A percentile compares a stretch with the other conserved stretches of the same genome.
phyloP scores from a whole-genome alignment of 1,140 invertebrate genomes.

The Cephus cinctus region DNA sequence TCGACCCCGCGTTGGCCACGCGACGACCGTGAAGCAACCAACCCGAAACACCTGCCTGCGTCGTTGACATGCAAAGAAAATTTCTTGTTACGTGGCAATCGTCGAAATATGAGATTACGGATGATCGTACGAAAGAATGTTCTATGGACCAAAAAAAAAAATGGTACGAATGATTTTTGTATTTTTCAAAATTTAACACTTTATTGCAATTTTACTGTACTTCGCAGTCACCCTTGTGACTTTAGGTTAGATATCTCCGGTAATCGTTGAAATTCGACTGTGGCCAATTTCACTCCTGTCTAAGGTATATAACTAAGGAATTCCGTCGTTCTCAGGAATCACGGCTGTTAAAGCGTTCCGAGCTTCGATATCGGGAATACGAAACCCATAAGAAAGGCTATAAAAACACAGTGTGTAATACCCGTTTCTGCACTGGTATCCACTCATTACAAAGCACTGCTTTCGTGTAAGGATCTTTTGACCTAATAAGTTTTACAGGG shows the following conservation, averaged over 20 bases:
- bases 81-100: too few relatives aligned
- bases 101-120: too few relatives aligned
- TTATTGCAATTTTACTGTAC: too few relatives aligned
- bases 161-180: too few relatives aligned
- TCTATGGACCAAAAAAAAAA: too few relatives aligned
- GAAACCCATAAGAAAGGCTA: conserved; percentile 17
- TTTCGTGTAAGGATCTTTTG: conserved; percentile 23
- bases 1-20: conserved; percentile 35
- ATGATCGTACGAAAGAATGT: too few relatives aligned
- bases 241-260: too few relatives aligned
- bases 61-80: conserved; percentile 40
- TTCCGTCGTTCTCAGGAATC: conserved; percentile 19
- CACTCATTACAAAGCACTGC: conserved; percentile 27
- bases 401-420: conserved; percentile 29
- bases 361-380: conserved; percentile 15
- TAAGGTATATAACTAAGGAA: too few relatives aligned
- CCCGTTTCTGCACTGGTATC: conserved; percentile 22
- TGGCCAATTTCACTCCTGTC: too few relatives aligned
- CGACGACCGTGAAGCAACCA: conserved; percentile 37
- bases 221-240: too few relatives aligned
- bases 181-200: too few relatives aligned
- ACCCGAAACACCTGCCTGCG: conserved; percentile 41
- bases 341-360: conserved; percentile 23
- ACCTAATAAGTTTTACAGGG: conserved; percentile 39
- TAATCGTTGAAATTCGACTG: too few relatives aligned